Evolutionary conservation across 2,888 invertebrate species (phyloP).

Genomic region (Apodemia hepburni): DNA sequence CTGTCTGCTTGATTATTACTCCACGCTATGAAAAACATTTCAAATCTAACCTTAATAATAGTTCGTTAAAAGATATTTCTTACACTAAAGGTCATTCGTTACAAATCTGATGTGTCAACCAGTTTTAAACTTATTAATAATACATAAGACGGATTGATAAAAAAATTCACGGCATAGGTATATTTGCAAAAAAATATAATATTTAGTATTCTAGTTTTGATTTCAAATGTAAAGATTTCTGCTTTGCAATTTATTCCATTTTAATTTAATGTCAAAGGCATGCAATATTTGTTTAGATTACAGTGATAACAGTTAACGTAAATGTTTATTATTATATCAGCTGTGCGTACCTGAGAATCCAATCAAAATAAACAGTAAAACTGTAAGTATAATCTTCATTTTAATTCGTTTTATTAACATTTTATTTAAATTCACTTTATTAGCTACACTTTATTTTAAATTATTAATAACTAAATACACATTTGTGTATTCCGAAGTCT

Average conservation of each 20-base stretch:
- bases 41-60: too few relatives aligned
- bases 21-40: too few relatives aligned
- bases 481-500: neutral
- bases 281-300: neutral
- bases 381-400: neutral
- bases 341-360: slow-evolving; percentile 1
- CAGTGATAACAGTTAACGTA: neutral
- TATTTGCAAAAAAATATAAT: neutral
- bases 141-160: neutral
- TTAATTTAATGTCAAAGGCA: neutral
- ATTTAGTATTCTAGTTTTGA: too few relatives aligned
- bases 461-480: neutral
- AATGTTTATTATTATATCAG: neutral
- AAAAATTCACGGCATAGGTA: neutral
- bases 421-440: neutral
- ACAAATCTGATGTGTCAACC: neutral
- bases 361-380: slow-evolving; percentile 1
- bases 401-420: neutral
- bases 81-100: too few relatives aligned
- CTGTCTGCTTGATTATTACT: too few relatives aligned
- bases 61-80: too few relatives aligned
- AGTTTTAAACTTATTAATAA: neutral
- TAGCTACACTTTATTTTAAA: neutral
- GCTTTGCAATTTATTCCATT: neutral
- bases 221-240: too few relatives aligned